Evolutionary conservation across 2,888 invertebrate species (phyloP), one percentile per base, ranked within the genome.

Genomic region (Diogma glabrata): DNA sequence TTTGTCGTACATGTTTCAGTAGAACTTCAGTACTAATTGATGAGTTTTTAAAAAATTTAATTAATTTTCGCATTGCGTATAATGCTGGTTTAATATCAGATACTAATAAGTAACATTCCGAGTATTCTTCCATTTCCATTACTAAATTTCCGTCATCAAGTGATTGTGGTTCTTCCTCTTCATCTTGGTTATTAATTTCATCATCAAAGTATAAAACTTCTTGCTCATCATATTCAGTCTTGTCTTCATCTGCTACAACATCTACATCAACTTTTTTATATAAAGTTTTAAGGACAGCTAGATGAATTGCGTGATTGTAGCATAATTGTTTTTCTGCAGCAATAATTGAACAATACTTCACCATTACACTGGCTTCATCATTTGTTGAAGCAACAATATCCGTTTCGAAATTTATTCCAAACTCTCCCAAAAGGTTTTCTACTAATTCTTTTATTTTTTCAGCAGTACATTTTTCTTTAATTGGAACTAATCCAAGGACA

Each of bases 41-140:
- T 46, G 46, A 46, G 24, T 46, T 46, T 46, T 24, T 24, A 46
- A 23, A 46, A 46, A 46, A 46, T 24, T 46, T 46, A 46, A 46
- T 46, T 26, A 46, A 26, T 46, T 46, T 46, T 46, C 46, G 46
- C 14, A 46, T 46, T 46, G 24, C 46, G 46, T 46, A 46, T 46
- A 24, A 33, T 47, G 46, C 46, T 23, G 23, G 26, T 23, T 46
- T 46, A 23, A 46, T 23, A 46, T 40, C 20, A 40, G 40, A 40
- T 20, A 40, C 40, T 20, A 40, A 40, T 40, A 40, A 40, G 20
- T 40, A 40, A 40, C 40, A 40, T 20, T 40, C 40, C 20, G 40
- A 40, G 10, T 40, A 20, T 40, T 40, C 9, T 40, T 40, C 40
- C 19, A 20, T 40, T 40, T 40, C 40, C 40, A 40, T 40, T 40